phyloP scores from a whole-genome alignment of 2,113 vertebrate genomes.

The Penelope pileata region DNA sequence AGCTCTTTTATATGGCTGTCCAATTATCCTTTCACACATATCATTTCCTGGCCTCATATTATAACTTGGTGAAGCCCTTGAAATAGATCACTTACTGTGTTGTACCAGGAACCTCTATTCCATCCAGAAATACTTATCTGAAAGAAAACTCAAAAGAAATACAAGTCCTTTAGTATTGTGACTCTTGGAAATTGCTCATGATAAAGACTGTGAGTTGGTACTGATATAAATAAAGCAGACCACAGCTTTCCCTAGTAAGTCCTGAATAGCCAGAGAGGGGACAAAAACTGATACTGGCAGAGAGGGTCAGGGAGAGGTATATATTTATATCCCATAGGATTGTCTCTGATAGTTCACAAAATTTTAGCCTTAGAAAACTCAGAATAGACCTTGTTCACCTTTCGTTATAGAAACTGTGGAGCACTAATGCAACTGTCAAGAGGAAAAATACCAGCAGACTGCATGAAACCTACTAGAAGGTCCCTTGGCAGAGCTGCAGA shows the following conservation, averaged over 20 bases:
- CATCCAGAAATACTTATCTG: not conserved
- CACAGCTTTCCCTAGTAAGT: not conserved
- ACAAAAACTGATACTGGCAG: not conserved
- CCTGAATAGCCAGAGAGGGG: not conserved
- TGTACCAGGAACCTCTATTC: not conserved
- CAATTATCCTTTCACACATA: not conserved
- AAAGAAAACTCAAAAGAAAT: not conserved
- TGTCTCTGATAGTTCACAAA: not conserved
- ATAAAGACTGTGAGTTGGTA: not conserved
- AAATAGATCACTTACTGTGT: not conserved
- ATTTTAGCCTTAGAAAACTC: not conserved
- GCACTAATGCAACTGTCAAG: constrained; percentile 5
- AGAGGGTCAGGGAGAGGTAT: not conserved
- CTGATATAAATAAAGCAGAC: not conserved
- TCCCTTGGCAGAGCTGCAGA: accelerated
- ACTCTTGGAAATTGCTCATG: not conserved
- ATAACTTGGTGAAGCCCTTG: not conserved
- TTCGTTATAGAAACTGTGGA: constrained; percentile 11
- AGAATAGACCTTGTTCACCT: not conserved
- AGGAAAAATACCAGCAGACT: not conserved
- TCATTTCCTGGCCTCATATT: not conserved
- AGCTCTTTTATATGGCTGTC: not conserved
- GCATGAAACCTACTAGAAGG: not conserved
- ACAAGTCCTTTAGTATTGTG: not conserved
- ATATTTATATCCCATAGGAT: not conserved